Evolutionary conservation across 2,888 invertebrate genomes (phyloP).

Genomic region (Chaitophorus viminalis): DNA sequence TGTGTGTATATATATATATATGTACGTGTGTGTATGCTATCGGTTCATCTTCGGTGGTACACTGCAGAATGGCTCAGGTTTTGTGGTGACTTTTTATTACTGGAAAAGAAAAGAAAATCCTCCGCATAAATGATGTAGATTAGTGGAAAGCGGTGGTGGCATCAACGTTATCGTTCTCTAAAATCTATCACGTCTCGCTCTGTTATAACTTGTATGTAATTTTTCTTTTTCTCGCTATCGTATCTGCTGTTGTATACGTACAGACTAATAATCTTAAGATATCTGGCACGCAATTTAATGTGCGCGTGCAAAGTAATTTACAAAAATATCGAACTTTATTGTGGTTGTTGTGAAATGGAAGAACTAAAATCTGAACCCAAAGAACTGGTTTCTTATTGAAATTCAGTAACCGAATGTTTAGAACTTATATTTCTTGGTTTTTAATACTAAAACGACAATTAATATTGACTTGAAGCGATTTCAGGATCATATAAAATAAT

Average conservation of each 20-base stretch:
- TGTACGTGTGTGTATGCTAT: background rate
- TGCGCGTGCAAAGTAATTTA: background rate
- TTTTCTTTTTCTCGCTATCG: constrained; percentile 11
- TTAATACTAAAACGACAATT: too few species aligned
- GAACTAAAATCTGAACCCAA: too few species aligned
- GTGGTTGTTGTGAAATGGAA: too few species aligned
- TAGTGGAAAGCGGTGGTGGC: background rate
- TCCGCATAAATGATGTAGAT: constrained; percentile 27
- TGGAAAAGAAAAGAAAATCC: constrained; percentile 29
- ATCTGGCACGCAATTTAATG: background rate
- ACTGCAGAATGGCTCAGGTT: background rate
- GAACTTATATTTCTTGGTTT: too few species aligned
- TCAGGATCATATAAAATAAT: too few species aligned
- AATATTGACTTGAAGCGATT: too few species aligned
- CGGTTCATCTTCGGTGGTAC: background rate
- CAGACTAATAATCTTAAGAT: too few species aligned
- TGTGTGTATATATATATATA: background rate
- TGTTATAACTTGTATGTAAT: background rate
- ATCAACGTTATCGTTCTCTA: background rate
- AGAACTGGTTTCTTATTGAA: too few species aligned
- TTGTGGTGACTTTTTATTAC: constrained; percentile 30
- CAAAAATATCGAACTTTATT: background rate
- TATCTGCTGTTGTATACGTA: background rate
- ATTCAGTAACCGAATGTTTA: too few species aligned
- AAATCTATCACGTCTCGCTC: background rate